Evolutionary conservation across 2,113 vertebrate genomes (phyloP), one percentile per base, ranked within the genome.

Genomic region (Anhinga anhinga): DNA sequence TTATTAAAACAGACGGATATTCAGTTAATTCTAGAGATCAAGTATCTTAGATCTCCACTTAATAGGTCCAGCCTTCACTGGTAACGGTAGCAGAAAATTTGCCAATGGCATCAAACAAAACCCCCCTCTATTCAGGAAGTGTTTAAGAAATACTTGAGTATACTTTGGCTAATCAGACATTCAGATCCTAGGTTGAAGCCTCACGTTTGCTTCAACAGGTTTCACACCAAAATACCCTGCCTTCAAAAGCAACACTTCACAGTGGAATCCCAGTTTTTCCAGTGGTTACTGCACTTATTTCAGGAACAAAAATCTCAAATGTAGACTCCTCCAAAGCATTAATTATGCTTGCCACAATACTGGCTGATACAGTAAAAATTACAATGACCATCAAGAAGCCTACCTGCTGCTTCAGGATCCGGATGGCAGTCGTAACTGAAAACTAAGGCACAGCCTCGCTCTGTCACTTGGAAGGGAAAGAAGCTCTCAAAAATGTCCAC

Each of bases 401-500:
- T 98, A 99, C 99, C 98, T 98, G 98, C 92, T 67, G 97, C 94
- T 98, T 99, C 99, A 44, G 98, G 98, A 97, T 99, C 97, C 15
- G 83, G 88, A 36, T 97, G 93, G 94, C 97, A 98, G 95, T 97
- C 81, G 9, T 98, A 99, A 97, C 83, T 94, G 97, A 99, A 99
- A 92, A 97, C 97, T 47, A 99, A 98, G 74, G 99, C 99, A 52
- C 99, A 99, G 82, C 99, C 99, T 93, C 99, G 96, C 92, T 99
- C 99, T 0, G 99, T 99, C 97, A 98, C 99, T 98, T 99, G 98
- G 97, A 99, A 99, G 19, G 99, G 99, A 92, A 99, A 99, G 95
- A 98, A 99, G 85, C 99, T 98, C 98, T 99, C 99, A 95, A 99
- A 99, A 85, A 99, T 97, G 95, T 99, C 99, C 92, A 99, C 98